Evolutionary conservation across 1,140 invertebrate genomes (phyloP).

Genomic region (Lordiphosa stackelbergi): DNA sequence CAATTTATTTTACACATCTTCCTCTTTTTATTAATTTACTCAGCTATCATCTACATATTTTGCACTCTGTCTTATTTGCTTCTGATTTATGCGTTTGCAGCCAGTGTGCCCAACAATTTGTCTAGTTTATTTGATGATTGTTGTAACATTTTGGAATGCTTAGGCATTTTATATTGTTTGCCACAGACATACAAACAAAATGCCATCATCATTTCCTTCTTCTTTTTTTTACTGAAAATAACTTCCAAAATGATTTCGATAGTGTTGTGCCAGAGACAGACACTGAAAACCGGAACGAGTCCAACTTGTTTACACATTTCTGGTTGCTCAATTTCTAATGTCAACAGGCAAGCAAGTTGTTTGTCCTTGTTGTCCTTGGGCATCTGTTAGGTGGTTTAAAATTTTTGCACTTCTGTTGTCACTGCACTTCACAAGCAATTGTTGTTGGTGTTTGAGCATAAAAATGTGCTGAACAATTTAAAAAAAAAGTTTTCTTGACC

Average conservation of each 20-base stretch:
- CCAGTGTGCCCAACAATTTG: conserved; percentile 51
- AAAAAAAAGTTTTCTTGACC: conserved; percentile 32
- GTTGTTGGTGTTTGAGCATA: conserved; percentile 21
- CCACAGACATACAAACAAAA: conserved; percentile 13
- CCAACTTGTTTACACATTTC: conserved; percentile 70
- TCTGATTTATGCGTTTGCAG: conserved; percentile 49
- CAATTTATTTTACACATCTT: too few species aligned
- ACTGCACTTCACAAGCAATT: conserved; percentile 32
- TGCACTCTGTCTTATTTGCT: conserved; percentile 24
- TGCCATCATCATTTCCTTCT: conserved; percentile 10
- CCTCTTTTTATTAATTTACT: background rate
- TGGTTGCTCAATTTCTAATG: conserved; percentile 73
- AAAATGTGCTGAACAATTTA: conserved; percentile 26
- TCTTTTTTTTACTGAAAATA: conserved; percentile 34
- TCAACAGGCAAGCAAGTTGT: conserved; percentile 60
- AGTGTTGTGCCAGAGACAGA: conserved; percentile 50
- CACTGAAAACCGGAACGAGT: conserved; percentile 12
- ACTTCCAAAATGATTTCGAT: conserved; percentile 39
- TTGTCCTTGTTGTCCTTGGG: conserved; percentile 61
- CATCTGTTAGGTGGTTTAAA: conserved; percentile 21
- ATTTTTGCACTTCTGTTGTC: conserved; percentile 15
- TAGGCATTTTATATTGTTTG: conserved; percentile 15
- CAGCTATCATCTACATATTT: conserved; percentile 3
- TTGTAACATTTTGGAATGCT: conserved; percentile 24
- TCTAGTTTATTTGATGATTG: conserved; percentile 52